phyloP scores from a whole-genome alignment of 2,888 invertebrate genomes.

The Bembecia ichneumoniformis region DNA sequence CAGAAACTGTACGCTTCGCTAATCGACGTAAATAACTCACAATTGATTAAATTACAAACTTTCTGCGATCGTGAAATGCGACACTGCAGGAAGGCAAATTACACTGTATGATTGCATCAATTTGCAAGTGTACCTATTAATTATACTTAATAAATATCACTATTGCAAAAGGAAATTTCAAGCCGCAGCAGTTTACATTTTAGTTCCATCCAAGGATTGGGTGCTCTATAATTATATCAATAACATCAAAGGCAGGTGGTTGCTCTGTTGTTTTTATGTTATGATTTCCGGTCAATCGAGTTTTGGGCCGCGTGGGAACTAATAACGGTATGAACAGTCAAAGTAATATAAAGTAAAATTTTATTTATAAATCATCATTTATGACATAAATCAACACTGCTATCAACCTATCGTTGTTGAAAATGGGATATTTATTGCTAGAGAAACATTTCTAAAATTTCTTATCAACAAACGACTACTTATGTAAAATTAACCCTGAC shows the following conservation, averaged over 20 bases:
- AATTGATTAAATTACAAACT: slow-evolving; percentile 46
- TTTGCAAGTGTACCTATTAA: too few species aligned
- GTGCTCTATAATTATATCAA: slow-evolving; percentile 8
- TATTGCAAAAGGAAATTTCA: too few species aligned
- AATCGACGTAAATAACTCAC: slow-evolving; percentile 39
- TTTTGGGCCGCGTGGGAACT: slow-evolving; percentile 61
- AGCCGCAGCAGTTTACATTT: too few species aligned
- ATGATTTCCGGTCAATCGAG: slow-evolving; percentile 61
- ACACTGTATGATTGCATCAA: too few species aligned
- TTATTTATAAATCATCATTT: too few species aligned
- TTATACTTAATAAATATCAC: too few species aligned
- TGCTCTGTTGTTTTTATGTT: slow-evolving; percentile 24
- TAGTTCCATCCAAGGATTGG: slow-evolving; percentile 1
- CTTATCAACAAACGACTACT: too few species aligned
- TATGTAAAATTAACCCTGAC: too few species aligned
- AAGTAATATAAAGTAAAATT: background rate
- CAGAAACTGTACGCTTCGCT: slow-evolving; percentile 37
- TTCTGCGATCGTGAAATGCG: slow-evolving; percentile 26
- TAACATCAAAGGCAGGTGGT: slow-evolving; percentile 29
- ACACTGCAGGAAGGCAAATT: background rate
- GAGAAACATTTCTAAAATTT: too few species aligned
- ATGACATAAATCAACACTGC: too few species aligned
- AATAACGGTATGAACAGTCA: slow-evolving; percentile 27
- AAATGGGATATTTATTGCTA: too few species aligned
- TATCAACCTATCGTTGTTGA: too few species aligned